Base-by-base conservation (phyloP, 1,140 invertebrate genomes). In the Protaetia brevitarsis region DNA sequence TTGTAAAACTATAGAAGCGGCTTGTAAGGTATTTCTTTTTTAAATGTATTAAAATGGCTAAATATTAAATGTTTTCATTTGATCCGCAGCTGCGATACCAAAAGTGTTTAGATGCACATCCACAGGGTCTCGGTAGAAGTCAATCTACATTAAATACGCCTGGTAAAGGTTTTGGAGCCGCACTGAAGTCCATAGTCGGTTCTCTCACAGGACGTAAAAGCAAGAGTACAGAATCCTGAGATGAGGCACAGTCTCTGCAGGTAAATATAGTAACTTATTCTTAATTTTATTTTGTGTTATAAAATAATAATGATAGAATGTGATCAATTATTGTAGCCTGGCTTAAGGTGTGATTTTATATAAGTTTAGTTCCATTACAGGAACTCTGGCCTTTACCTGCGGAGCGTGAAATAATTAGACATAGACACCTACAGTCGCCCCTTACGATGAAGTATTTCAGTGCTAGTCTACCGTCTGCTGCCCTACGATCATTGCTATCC, bases 1-100 rank as follows among this genome's bases (percentile, higher is more conserved):
- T 34, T 97, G 95, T 83, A 98, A 98, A 87, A 97, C 95, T 56
- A 95, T 98, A 70, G 95, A 98, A 81, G 95, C 95, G 51, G 96
- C 95, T 68, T 98, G 96, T 83, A 97, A 97, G 86, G 92, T 96
- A 75, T n/a, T 28, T 4, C n/a, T n/a, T n/a, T n/a, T n/a, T 28
- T 1, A 36, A 34, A 27, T 29, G 7, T 34, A 34, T 34, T 34
- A n/a, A n/a, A 34, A 34, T 7, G 31, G 7, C 7, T 34, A 34
- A 34, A 7, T 34, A 34, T 7, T 45, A 27, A 41, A 34, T 30
- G 7, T 51, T 13, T 0, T 41, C 65, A 51, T 74, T 74, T 71
- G n/a, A n/a, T 66, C 79, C 79, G 0, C 76, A 94, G 92, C 80
- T 96, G 74, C 86, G 93, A 78, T 96, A 96, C 77, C 94, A 96